Evolutionary conservation across 2,113 vertebrate species (phyloP), one percentile per base, ranked within the genome.

Genomic region (Lophochroa leadbeateri): DNA sequence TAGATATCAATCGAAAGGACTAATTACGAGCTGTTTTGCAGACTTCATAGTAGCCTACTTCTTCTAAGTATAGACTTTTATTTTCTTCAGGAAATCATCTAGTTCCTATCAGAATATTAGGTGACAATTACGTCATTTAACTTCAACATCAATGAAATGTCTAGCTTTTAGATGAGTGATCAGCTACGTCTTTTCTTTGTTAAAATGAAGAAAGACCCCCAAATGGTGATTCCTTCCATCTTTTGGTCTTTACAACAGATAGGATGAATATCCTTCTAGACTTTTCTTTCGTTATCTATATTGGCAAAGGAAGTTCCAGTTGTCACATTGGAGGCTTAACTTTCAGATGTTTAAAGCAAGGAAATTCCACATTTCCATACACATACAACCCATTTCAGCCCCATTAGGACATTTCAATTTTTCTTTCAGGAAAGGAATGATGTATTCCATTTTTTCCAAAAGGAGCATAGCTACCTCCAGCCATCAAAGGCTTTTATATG

Each of bases 41-140:
- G 33, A 7, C 3, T 47, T 50, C 10, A 4, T 20, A 25, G 27
- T 10, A 9, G 6, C 4, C 12, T 8, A 0, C 6, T 50, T 77
- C 16, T 76, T 29, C 46, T 10, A 27, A 39, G 10, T 11, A 10
- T 2, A 13, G 55, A 4, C 1, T 31, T 58, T 2, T 10, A 5
- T 39, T 74, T 44, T 21, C 15, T 37, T 19, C 2, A 29, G 37
- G 17, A 75, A 58, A 57, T 23, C 6, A 28, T 47, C 28, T 25
- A 6, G 3, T 19, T 91, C 14, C 24, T 79, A 6, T 35, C 10
- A 47, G 47, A 49, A 63, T 0, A 0, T 25, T n/a, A 52, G n/a
- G 28, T 33, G n/a, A 35, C 29, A 9, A 5, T 33, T 39, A 37
- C 37, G 31, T 27, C 35, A 39, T 53, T 81, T 53, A 53, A 29